phyloP scores from a whole-genome alignment of 1,140 invertebrate species.

The Drosophila carrolli region DNA sequence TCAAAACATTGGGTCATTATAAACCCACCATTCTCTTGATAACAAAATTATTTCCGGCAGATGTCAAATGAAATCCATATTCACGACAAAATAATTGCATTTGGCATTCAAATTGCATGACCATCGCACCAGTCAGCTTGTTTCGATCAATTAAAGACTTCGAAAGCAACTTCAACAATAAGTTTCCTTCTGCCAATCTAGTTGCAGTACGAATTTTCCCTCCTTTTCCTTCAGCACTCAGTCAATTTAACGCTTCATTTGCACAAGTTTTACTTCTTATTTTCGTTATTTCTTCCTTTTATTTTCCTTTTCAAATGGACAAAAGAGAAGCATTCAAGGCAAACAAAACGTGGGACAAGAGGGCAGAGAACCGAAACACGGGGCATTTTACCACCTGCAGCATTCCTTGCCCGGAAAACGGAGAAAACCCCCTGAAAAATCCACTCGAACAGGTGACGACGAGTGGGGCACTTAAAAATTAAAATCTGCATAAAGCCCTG shows the following conservation, averaged over 20 bases:
- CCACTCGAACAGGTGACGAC: slow-evolving; percentile 27
- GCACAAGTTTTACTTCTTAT: slow-evolving; percentile 40
- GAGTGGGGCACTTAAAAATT: slow-evolving; percentile 50
- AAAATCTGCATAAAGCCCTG: slow-evolving; percentile 31
- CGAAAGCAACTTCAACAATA: slow-evolving; percentile 14
- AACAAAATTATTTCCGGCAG: too few relatives aligned
- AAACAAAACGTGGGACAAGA: slow-evolving; percentile 19
- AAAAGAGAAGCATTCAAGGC: slow-evolving; percentile 37
- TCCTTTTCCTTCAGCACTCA: slow-evolving; percentile 28
- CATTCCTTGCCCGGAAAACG: neutral
- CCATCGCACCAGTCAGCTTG: neutral
- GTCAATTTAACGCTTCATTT: slow-evolving; percentile 78
- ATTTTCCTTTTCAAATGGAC: slow-evolving; percentile 37
- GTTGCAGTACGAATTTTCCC: slow-evolving; percentile 2
- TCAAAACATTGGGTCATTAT: neutral
- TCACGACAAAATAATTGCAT: slow-evolving; percentile 1
- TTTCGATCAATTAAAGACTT: slow-evolving; percentile 37
- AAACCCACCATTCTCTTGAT: too few relatives aligned
- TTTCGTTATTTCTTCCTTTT: slow-evolving; percentile 17
- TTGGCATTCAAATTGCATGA: slow-evolving; percentile 6
- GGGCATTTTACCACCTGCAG: slow-evolving; percentile 5
- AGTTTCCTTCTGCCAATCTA: slow-evolving; percentile 20
- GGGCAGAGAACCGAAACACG: slow-evolving; percentile 11
- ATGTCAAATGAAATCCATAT: neutral
- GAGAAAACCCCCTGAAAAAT: slow-evolving; percentile 9